Evolutionary conservation across 2,888 invertebrate genomes (phyloP).

Genomic region (Thera britannica): DNA sequence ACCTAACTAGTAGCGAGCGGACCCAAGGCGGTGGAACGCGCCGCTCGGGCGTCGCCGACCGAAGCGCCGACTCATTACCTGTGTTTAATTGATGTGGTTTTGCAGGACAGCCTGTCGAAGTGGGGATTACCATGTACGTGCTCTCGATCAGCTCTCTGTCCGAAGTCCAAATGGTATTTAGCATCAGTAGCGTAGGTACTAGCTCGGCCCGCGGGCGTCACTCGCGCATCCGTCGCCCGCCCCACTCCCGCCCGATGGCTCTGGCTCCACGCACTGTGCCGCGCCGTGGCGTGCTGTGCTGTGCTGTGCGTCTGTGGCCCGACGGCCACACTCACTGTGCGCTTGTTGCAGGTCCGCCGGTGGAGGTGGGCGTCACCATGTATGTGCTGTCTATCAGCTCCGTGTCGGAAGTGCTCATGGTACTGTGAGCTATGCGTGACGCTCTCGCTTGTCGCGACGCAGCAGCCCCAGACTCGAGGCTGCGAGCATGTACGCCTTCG

Average conservation of each 20-base stretch:
- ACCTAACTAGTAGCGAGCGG: neutral
- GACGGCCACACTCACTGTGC: conserved; percentile 89
- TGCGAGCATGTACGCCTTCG: conserved; percentile 76
- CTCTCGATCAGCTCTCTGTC: conserved; percentile 93
- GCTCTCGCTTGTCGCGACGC: conserved; percentile 64
- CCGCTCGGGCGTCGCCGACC: conserved; percentile 3
- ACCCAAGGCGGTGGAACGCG: too few species aligned
- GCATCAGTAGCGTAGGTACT: conserved; percentile 30
- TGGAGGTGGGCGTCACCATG: conserved; percentile 99
- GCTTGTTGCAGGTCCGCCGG: conserved; percentile 95
- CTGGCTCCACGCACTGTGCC: too few species aligned
- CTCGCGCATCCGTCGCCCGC: conserved; percentile 37
- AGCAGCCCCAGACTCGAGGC: conserved; percentile 83
- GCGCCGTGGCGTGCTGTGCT: neutral
- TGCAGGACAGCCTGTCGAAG: conserved; percentile 91
- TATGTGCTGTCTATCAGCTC: conserved; percentile 99
- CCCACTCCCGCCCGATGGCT: conserved; percentile 23
- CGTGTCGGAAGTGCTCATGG: conserved; percentile 99
- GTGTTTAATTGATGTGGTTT: conserved; percentile 44
- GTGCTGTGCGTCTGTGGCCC: conserved; percentile 49
- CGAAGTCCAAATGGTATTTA: conserved; percentile 90
- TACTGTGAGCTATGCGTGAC: conserved; percentile 82
- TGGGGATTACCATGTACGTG: conserved; percentile 94
- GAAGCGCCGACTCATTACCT: conserved; percentile 11
- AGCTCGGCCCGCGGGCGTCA: conserved; percentile 38